Evolutionary conservation across 2,888 invertebrate genomes (phyloP).

Genomic region (Polydesmus complanatus): DNA sequence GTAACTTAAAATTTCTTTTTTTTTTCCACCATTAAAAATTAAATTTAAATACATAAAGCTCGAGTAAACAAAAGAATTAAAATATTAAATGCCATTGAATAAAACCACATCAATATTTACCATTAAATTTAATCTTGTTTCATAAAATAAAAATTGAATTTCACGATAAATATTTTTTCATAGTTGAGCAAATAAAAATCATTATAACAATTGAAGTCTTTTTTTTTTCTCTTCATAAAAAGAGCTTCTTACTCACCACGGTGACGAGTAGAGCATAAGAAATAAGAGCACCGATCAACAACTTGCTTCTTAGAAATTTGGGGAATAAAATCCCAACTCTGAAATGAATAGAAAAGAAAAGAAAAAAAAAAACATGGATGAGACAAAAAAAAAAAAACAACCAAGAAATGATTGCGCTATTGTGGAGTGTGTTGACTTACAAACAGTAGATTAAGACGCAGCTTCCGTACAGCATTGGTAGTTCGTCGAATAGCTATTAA

Average conservation of each 20-base stretch:
- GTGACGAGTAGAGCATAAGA: conserved; percentile 12
- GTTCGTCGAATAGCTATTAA: conserved; percentile 31
- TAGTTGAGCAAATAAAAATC: too few relatives aligned
- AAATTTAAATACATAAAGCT: too few relatives aligned
- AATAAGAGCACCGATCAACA: neutral
- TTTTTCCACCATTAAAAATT: too few relatives aligned
- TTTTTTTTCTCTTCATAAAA: too few relatives aligned
- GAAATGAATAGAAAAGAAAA: neutral
- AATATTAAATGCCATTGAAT: too few relatives aligned
- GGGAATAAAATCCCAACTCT: conserved; percentile 14
- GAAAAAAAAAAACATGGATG: neutral
- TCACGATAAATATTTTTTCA: too few relatives aligned
- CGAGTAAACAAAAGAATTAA: too few relatives aligned
- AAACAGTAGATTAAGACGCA: conserved; percentile 31
- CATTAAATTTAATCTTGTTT: too few relatives aligned
- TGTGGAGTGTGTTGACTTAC: conserved; percentile 13
- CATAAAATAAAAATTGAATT: too few relatives aligned
- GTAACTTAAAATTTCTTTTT: too few relatives aligned
- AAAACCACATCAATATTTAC: too few relatives aligned
- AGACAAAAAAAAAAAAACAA: neutral
- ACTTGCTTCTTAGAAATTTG: neutral
- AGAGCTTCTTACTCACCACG: conserved; percentile 11
- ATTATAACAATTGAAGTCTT: too few relatives aligned
- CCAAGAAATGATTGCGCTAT: neutral
- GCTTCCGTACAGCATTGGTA: conserved; percentile 36